A percentile compares a stretch with the other conserved stretches of the same genome.
phyloP scores from a whole-genome alignment of 2,113 vertebrate genomes.

The Saguinus midas region DNA sequence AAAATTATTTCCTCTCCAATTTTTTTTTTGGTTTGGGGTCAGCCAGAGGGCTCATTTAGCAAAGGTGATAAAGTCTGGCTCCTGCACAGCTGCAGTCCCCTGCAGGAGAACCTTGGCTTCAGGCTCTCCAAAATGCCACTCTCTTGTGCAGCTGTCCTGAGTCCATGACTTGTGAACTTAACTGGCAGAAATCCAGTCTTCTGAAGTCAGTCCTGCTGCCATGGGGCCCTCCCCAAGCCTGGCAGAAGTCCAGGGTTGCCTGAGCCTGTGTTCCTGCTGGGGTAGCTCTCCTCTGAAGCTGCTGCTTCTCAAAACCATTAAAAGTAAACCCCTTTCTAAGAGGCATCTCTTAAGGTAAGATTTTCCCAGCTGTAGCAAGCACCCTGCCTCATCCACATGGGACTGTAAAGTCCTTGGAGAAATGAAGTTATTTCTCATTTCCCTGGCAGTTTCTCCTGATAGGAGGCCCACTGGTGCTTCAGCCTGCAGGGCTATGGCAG shows the following conservation, averaged over 20 bases:
- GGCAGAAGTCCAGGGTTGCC: neutral
- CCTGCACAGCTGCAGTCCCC: neutral
- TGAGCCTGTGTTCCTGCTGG: accelerated
- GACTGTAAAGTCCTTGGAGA: neutral
- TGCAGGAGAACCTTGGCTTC: neutral
- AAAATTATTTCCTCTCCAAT: neutral
- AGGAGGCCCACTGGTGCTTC: neutral
- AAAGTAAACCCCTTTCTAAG: neutral
- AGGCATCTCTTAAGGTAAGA: neutral
- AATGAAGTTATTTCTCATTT: neutral
- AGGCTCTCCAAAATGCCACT: neutral
- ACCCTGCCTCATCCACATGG: neutral
- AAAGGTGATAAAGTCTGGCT: neutral
- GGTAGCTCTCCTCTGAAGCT: neutral
- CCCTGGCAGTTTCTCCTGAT: neutral
- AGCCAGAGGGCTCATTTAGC: neutral
- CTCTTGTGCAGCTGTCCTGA: neutral
- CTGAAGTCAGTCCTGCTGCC: no score
- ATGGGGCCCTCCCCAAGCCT: neutral
- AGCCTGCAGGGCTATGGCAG: neutral
- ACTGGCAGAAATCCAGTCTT: neutral
- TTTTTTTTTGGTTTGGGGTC: neutral
- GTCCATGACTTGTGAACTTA: neutral
- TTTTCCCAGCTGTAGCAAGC: neutral
- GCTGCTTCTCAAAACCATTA: neutral